Conservation (phyloP, 2,113 vertebrate genomes). For the Petrocephalus zakoni region DNA sequence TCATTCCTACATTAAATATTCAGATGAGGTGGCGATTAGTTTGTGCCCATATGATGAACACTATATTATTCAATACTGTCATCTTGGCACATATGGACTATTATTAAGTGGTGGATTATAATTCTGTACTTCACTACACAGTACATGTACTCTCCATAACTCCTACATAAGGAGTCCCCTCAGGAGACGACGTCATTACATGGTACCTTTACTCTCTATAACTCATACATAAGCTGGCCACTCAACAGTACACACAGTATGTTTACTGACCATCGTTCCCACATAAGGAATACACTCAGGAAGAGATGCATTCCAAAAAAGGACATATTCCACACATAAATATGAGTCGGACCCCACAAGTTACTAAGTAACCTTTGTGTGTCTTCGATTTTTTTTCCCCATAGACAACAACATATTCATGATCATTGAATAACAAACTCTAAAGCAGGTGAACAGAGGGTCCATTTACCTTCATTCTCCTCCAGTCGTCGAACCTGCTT, state of each 20-base stretch:
- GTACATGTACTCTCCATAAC: too few relatives aligned
- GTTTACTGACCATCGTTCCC: not conserved
- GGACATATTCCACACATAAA: not conserved
- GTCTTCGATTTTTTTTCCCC: not conserved
- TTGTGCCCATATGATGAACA: not conserved
- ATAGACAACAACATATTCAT: not conserved
- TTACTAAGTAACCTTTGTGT: not conserved
- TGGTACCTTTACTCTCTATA: too few relatives aligned
- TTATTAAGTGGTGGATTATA: not conserved
- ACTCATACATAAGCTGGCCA: not conserved
- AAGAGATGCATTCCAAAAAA: not conserved
- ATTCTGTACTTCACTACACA: not conserved
- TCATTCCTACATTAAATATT: not conserved
- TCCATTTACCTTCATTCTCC: constrained; percentile 82
- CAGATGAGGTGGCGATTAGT: not conserved
- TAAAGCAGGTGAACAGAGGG: not conserved
- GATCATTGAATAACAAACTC: not conserved
- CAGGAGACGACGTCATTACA: too few relatives aligned
- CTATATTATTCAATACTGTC: not conserved
- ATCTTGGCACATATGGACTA: not conserved
- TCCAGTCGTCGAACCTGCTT: constrained; percentile 87
- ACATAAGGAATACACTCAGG: not conserved
- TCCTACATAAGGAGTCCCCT: too few relatives aligned
- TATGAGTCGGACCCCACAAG: not conserved
- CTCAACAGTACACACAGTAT: not conserved